Conservation (phyloP, 2,113 vertebrate genomes). For the Apteryx owenii region DNA sequence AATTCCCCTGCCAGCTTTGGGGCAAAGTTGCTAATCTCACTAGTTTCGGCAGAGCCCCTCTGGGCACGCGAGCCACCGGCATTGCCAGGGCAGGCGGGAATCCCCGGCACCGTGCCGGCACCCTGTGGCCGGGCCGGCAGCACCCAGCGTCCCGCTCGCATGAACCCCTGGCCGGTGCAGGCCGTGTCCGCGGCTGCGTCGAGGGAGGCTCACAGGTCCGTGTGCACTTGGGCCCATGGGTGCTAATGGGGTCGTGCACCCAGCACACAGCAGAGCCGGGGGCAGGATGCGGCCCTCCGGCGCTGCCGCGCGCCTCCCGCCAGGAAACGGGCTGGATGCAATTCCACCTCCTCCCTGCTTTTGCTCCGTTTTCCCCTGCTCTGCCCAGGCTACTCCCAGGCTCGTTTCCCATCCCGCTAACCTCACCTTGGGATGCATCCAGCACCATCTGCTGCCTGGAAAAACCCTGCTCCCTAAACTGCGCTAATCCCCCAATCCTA, state of each 20-base stretch:
- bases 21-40: neutral
- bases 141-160: too few relatives aligned
- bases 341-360: neutral
- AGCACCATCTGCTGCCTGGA: conserved; percentile 65
- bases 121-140: too few relatives aligned
- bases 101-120: neutral
- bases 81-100: accelerated
- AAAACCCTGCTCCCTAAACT: conserved; percentile 53
- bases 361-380: conserved; percentile 6
- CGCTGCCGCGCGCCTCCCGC: neutral
- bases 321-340: neutral
- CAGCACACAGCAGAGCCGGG: neutral
- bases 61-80: neutral
- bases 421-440: conserved; percentile 49
- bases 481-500: conserved; percentile 62
- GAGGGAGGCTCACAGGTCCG: too few relatives aligned
- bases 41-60: neutral
- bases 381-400: conserved; percentile 4
- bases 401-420: conserved; percentile 44
- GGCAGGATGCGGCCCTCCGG: neutral
- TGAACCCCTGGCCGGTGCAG: too few relatives aligned
- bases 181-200: too few relatives aligned
- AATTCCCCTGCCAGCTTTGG: neutral
- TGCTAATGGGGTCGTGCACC: neutral
- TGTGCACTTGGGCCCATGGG: too few relatives aligned